phyloP scores from a whole-genome alignment of 2,113 vertebrate genomes.

The Vicugna pacos region DNA sequence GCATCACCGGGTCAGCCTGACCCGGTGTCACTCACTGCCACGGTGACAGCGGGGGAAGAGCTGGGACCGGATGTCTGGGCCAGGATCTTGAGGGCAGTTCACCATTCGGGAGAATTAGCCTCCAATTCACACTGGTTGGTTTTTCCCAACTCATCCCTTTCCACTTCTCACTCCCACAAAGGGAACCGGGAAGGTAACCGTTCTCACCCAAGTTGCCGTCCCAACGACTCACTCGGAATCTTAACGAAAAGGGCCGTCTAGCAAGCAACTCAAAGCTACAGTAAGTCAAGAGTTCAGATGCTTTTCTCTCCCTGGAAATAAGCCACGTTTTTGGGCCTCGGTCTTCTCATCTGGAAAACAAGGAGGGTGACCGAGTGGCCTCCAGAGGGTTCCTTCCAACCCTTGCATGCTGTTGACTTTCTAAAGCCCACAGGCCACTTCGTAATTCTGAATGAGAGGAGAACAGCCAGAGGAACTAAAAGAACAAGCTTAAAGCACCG shows the following conservation, averaged over 20 bases:
- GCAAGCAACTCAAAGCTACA: background rate
- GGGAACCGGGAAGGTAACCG: background rate
- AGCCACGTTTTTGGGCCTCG: background rate
- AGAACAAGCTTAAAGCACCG: background rate
- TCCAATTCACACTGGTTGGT: background rate
- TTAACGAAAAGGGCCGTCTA: background rate
- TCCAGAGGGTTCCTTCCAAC: background rate
- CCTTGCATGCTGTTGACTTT: background rate
- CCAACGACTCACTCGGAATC: background rate
- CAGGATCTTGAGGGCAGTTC: background rate
- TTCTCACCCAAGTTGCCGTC: background rate
- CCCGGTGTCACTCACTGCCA: accelerated
- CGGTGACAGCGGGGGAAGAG: background rate
- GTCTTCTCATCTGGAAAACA: background rate
- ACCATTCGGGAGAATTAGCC: accelerated
- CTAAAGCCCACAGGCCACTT: background rate
- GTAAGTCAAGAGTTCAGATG: background rate
- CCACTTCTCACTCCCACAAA: background rate
- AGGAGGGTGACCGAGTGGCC: background rate
- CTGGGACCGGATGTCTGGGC: background rate
- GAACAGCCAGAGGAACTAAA: too few relatives aligned
- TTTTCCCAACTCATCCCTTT: background rate
- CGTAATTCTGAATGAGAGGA: background rate
- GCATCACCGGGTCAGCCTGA: accelerated
- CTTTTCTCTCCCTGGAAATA: background rate